A percentile compares a stretch with the other conserved stretches of the same genome.
These are phyloP conservation scores for Drosophila ohnishii DNA, from an alignment of 1,140 invertebrate species.

Conservation along the genomic window DNA sequence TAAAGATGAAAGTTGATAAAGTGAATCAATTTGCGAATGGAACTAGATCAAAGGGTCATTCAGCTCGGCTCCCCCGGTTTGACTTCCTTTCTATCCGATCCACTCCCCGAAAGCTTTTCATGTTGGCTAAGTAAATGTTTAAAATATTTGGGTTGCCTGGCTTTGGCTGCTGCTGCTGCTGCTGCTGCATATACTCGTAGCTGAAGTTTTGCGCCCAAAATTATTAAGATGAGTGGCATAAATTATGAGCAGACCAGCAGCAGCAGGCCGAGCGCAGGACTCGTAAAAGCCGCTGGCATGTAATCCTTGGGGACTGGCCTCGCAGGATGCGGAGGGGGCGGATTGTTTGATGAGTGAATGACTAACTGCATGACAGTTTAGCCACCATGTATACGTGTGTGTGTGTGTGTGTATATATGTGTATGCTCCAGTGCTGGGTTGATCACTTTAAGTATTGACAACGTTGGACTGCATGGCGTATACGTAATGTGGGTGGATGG, in stretches of 20 bases:
- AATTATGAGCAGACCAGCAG: slow-evolving; percentile 65
- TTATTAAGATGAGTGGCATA: slow-evolving; percentile 82
- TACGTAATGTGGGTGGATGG: slow-evolving; percentile 35
- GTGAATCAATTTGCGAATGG: slow-evolving; percentile 45
- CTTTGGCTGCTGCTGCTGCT: slow-evolving; percentile 29
- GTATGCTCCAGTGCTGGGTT: slow-evolving; percentile 38
- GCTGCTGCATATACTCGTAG: slow-evolving; percentile 50
- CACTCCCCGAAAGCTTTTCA: slow-evolving; percentile 42
- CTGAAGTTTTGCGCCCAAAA: slow-evolving; percentile 76
- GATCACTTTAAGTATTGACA: slow-evolving; percentile 80
- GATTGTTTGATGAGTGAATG: slow-evolving; percentile 76
- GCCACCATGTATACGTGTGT: slow-evolving; percentile 9
- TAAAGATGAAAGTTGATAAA: slow-evolving; percentile 31
- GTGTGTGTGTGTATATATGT: slow-evolving; percentile 1
- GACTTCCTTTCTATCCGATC: slow-evolving; percentile 16
- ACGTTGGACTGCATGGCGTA: slow-evolving; percentile 61
- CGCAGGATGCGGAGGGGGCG: slow-evolving; percentile 11
- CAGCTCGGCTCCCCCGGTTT: slow-evolving; percentile 11
- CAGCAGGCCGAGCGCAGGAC: slow-evolving; percentile 40
- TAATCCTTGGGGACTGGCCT: slow-evolving; percentile 66
- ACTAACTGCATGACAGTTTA: slow-evolving; percentile 77
- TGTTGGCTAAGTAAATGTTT: slow-evolving; percentile 76
- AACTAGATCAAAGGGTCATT: slow-evolving; percentile 52
- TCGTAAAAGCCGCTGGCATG: slow-evolving; percentile 69
- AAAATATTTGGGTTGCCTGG: slow-evolving; percentile 66